phyloP scores from a whole-genome alignment of 64 coral and sea anemone genomes.

The Stylophora pistillata region DNA sequence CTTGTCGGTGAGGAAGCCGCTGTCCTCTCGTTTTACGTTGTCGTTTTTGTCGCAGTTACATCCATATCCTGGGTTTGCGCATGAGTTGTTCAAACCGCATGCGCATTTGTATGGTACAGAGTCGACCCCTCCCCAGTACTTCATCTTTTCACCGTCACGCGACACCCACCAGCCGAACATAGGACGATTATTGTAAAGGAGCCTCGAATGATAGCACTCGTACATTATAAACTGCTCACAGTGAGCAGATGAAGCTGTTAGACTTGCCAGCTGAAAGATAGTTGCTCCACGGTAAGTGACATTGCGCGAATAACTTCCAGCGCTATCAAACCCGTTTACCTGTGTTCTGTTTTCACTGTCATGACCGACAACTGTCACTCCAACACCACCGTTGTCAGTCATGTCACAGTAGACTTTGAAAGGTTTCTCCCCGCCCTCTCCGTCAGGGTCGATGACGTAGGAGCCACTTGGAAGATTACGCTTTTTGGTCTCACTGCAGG shows the following conservation, averaged over 20 bases:
- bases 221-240: constrained; percentile 22
- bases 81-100: neutral
- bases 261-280: no score
- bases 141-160: neutral
- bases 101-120: neutral
- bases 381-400: no score
- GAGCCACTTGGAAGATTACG: neutral
- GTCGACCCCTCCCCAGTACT: neutral
- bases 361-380: no score
- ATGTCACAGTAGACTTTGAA: no score
- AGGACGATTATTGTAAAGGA: no score
- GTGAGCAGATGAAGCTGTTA: neutral
- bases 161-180: no score
- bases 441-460: neutral
- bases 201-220: neutral
- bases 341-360: no score
- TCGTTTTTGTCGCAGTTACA: constrained; percentile 40
- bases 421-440: constrained; percentile 38
- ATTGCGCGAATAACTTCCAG: neutral
- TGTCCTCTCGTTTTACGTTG: neutral
- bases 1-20: neutral
- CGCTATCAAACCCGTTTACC: neutral
- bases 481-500: neutral
- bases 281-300: no score
- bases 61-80: neutral